Evolutionary conservation across 2,888 invertebrate genomes (phyloP).

Genomic region (Aphodius sticticus): DNA sequence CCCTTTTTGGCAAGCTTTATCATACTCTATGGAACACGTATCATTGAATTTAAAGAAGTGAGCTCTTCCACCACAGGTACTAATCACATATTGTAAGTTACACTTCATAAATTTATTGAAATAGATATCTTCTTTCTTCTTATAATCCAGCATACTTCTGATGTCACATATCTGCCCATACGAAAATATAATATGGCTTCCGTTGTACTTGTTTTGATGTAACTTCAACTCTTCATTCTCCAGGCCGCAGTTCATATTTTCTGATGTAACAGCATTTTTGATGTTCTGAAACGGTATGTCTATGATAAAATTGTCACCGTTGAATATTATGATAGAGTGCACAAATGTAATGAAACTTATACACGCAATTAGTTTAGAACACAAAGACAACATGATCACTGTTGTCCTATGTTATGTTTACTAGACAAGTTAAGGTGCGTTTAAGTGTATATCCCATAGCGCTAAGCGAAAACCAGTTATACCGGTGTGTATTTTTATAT

Average conservation of each 20-base stretch:
- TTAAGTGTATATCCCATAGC: background rate
- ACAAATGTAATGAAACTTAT: background rate
- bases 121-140: background rate
- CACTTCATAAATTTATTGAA: background rate
- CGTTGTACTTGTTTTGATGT: background rate
- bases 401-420: background rate
- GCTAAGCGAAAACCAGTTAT: too few species aligned
- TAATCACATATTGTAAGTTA: background rate
- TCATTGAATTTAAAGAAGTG: background rate
- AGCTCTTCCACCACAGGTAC: background rate
- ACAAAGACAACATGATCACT: background rate
- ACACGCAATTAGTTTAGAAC: background rate
- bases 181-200: background rate
- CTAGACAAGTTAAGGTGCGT: background rate
- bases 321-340: background rate
- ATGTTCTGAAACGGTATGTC: background rate
- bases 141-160: background rate
- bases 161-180: background rate
- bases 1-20: background rate
- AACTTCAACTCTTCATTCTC: background rate
- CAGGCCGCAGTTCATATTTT: background rate
- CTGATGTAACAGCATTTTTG: background rate
- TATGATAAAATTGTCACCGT: background rate
- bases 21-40: background rate
- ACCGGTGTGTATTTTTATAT: too few species aligned